Percentiles rank a stretch among this genome's conserved stretches.
Conservation (phyloP, 1,140 invertebrate genomes). For the Hylaeus anthracinus region DNA sequence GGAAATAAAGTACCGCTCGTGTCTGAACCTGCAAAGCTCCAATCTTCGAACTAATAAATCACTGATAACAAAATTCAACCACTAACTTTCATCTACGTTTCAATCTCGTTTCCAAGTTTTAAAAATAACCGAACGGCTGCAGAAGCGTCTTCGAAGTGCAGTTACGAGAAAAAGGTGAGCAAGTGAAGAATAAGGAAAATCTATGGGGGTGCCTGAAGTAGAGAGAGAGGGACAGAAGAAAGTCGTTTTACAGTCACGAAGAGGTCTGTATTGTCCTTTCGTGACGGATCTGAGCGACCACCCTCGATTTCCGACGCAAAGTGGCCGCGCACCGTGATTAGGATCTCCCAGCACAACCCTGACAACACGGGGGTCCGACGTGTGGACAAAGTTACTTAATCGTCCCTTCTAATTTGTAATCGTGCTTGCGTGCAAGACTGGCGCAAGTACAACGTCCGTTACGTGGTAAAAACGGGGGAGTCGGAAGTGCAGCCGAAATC, state of each 20-base stretch:
- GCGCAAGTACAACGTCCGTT: constrained; percentile 13
- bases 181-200: background rate
- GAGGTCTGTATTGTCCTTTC: constrained; percentile 62
- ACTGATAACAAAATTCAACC: too few relatives aligned
- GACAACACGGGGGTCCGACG: constrained; percentile 7
- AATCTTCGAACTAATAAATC: too few relatives aligned
- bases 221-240: constrained; percentile 12
- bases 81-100: too few relatives aligned
- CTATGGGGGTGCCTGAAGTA: background rate
- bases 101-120: too few relatives aligned
- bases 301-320: constrained; percentile 79
- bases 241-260: constrained; percentile 55
- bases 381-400: constrained; percentile 51
- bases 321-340: constrained; percentile 74
- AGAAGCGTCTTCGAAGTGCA: background rate
- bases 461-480: constrained; percentile 11
- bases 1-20: too few relatives aligned
- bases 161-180: background rate
- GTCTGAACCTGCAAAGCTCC: too few relatives aligned
- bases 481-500: constrained; percentile 11
- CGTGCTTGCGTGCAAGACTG: constrained; percentile 18
- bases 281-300: constrained; percentile 75
- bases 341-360: constrained; percentile 65
- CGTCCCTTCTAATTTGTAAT: constrained; percentile 41
- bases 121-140: too few relatives aligned